These are phyloP conservation scores for Pituophis catenifer DNA, from an alignment of 2,113 vertebrate genomes.

Conservation along the genomic window DNA sequence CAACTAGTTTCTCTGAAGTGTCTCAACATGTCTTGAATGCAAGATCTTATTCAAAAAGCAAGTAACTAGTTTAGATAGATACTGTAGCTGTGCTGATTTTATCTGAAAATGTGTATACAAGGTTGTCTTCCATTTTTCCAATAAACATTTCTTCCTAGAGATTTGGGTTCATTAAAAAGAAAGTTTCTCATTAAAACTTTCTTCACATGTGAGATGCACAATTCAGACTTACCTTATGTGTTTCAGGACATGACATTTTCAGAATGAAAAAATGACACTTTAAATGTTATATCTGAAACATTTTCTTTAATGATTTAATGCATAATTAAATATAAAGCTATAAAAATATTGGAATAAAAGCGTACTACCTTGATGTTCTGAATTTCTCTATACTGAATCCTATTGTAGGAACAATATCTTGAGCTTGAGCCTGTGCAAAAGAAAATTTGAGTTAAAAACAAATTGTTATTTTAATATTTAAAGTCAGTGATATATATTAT, in stretches of 20 bases:
- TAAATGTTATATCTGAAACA: not conserved
- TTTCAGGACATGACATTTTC: not conserved
- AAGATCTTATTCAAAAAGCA: not conserved
- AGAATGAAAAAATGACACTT: not conserved
- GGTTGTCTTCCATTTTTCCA: not conserved
- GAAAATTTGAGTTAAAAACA: conserved; percentile 29
- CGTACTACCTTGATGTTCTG: conserved; percentile 90
- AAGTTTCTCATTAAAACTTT: not conserved
- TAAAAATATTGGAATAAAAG: conserved; percentile 9
- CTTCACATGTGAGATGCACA: not conserved
- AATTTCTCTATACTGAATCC: conserved; percentile 99
- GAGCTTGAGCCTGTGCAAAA: conserved; percentile 85
- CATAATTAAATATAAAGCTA: not conserved
- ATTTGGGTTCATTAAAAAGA: not conserved
- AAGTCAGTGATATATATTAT: not conserved
- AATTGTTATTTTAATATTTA: conserved; percentile 2
- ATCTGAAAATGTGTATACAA: not conserved
- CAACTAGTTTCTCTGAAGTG: not conserved
- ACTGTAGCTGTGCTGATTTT: not conserved
- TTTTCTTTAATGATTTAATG: not conserved
- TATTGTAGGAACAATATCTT: conserved; percentile 97
- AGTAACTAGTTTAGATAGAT: not conserved
- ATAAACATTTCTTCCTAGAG: not conserved
- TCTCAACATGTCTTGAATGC: not conserved
- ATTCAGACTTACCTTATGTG: not conserved